Evolutionary conservation across 2,888 invertebrate genomes (phyloP).

Genomic region (Lithophane socia): DNA sequence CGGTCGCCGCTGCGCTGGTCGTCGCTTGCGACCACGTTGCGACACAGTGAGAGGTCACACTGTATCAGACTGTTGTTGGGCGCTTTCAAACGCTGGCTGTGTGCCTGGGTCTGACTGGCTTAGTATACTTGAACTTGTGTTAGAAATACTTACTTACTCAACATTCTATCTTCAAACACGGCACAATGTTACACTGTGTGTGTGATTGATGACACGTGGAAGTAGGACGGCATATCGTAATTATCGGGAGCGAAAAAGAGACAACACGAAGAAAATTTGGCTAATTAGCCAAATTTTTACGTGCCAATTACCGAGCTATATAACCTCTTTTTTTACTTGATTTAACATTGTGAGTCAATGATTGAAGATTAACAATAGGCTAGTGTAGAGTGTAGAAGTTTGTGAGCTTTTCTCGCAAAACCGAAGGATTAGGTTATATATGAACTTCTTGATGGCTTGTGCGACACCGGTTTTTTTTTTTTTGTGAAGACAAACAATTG

Average conservation of each 20-base stretch:
- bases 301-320: no score
- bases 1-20: constrained; percentile 23
- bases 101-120: constrained; percentile 4
- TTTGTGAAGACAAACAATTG: no score
- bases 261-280: no score
- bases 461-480: background rate
- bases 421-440: background rate
- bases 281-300: no score
- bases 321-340: no score
- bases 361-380: background rate
- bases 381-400: background rate
- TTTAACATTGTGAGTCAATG: background rate
- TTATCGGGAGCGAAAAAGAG: no score
- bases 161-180: no score
- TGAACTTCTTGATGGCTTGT: background rate
- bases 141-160: background rate
- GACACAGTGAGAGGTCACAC: constrained; percentile 63
- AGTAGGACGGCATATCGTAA: no score
- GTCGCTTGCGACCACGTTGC: constrained; percentile 36
- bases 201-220: no score
- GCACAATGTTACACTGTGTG: no score
- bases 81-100: constrained; percentile 45
- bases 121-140: constrained; percentile 23
- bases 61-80: constrained; percentile 21
- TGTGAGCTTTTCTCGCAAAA: background rate